Conservation (phyloP, 2,113 vertebrate species). For the Petrocephalus microphthalmus region DNA sequence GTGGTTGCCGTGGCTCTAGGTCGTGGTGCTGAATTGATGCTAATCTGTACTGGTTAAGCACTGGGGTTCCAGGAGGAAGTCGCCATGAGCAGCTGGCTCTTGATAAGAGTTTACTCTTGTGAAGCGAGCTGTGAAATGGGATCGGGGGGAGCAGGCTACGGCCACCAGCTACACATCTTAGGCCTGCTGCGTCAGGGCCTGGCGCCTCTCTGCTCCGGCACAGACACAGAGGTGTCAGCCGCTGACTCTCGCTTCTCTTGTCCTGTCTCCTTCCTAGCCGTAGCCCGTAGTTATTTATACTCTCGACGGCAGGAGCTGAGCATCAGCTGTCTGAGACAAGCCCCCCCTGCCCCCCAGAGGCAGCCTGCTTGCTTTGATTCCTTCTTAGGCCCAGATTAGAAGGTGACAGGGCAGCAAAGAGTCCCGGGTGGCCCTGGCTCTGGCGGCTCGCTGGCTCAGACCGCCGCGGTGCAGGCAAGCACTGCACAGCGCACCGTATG, state of each 20-base stretch:
- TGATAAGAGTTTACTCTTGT: not conserved
- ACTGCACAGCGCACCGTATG: not conserved
- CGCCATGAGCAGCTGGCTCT: not conserved
- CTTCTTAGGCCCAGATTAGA: not conserved
- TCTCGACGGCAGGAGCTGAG: not conserved
- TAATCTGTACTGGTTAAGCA: not conserved
- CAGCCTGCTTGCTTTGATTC: not conserved
- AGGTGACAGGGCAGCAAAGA: not conserved
- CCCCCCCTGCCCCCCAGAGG: not conserved
- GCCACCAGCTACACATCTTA: not conserved
- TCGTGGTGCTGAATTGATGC: not conserved
- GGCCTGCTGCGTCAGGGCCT: not conserved
- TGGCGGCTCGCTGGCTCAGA: not conserved
- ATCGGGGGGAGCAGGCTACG: not conserved
- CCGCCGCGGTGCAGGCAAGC: not conserved
- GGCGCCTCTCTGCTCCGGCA: not conserved
- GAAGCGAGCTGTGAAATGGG: not conserved
- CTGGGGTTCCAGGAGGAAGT: not conserved
- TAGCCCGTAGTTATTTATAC: not conserved
- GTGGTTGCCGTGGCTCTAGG: not conserved
- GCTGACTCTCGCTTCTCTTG: too few species aligned
- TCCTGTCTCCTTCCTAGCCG: not conserved
- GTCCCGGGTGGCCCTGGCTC: not conserved
- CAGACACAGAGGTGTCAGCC: not conserved
- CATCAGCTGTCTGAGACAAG: not conserved